Evolutionary conservation across 64 coral and sea anemone species (phyloP).

Genomic region (Porites australiensis): DNA sequence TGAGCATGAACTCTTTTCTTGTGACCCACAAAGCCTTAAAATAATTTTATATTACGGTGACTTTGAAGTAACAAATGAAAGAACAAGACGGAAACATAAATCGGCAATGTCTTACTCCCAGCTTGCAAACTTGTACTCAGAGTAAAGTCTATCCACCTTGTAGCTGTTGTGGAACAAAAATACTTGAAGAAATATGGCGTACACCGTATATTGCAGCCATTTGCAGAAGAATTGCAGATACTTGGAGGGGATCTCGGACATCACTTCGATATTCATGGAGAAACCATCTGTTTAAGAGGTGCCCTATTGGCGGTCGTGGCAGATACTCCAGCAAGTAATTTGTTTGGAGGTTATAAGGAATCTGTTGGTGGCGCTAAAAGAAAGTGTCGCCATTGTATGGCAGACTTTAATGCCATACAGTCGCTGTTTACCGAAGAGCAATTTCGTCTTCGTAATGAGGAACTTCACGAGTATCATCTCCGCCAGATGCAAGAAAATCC

Average conservation of each 20-base stretch:
- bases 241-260: slow-evolving; percentile 4
- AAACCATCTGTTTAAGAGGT: slow-evolving; percentile 9
- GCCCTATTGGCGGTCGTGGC: slow-evolving; percentile 42
- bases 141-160: neutral
- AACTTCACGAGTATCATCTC: slow-evolving; percentile 24
- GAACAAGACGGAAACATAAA: neutral
- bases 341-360: slow-evolving; percentile 42
- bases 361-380: slow-evolving; percentile 25
- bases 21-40: neutral
- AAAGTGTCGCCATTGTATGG: slow-evolving; percentile 62
- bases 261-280: neutral
- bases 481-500: neutral
- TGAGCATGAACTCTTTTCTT: neutral
- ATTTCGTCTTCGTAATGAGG: slow-evolving; percentile 19
- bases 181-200: neutral
- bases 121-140: neutral
- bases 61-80: neutral
- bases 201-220: neutral
- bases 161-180: neutral
- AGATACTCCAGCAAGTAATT: slow-evolving; percentile 49
- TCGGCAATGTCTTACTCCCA: slow-evolving; percentile 10
- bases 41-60: neutral
- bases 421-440: slow-evolving; percentile 29
- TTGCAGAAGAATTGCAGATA: slow-evolving; percentile 2
- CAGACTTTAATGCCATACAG: slow-evolving; percentile 47